Conservation (phyloP, 2,797 vertebrate genomes). For the Anabas testudineus region DNA sequence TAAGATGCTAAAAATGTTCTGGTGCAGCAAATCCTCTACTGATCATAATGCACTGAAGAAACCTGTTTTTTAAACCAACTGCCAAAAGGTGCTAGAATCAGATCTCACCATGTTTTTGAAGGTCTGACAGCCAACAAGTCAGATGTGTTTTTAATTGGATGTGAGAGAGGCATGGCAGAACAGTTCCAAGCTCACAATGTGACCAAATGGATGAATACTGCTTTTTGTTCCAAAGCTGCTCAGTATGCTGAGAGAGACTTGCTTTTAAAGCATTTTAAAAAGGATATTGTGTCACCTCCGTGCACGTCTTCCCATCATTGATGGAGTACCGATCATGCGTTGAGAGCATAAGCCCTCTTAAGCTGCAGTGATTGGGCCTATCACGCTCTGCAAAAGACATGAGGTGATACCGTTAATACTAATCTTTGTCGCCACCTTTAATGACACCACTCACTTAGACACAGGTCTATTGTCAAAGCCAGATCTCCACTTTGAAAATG, state of each 20-base stretch:
- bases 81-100: constrained; percentile 20
- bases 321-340: constrained; percentile 61
- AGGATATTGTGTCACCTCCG: constrained; percentile 61
- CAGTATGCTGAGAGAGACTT: constrained; percentile 42
- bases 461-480: constrained; percentile 33
- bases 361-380: constrained; percentile 63
- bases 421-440: constrained; percentile 48
- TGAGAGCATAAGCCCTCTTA: constrained; percentile 58
- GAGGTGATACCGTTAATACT: constrained; percentile 50
- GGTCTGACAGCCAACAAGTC: constrained; percentile 33
- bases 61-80: constrained; percentile 29
- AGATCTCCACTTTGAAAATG: constrained; percentile 10
- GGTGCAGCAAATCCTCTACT: not conserved
- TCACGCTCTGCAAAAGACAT: constrained; percentile 52
- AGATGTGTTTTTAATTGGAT: constrained; percentile 64
- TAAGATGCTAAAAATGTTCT: constrained; percentile 26
- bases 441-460: constrained; percentile 53
- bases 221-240: constrained; percentile 61
- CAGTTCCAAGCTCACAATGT: constrained; percentile 34
- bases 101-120: constrained; percentile 17
- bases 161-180: constrained; percentile 19
- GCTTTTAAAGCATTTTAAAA: constrained; percentile 64
- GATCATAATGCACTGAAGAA: constrained; percentile 24
- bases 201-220: constrained; percentile 37
- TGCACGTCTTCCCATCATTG: constrained; percentile 45